phyloP scores from a whole-genome alignment of 2,113 vertebrate genomes.

The Macrotus californicus region DNA sequence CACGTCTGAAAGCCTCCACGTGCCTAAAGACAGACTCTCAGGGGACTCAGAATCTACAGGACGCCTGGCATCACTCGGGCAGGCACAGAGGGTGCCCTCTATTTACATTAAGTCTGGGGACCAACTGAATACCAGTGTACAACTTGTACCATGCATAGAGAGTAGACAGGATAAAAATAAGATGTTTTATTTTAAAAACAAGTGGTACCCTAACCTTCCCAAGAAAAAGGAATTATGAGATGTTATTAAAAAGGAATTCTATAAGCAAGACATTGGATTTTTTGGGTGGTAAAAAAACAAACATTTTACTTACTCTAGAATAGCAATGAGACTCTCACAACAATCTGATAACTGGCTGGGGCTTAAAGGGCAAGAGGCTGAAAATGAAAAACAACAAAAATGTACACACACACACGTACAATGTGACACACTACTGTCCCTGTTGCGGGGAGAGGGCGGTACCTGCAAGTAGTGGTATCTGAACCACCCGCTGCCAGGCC shows the following conservation, averaged over 20 bases:
- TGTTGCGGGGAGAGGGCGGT: not conserved
- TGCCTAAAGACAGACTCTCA: not conserved
- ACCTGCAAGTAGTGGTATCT: slow-evolving; percentile 92
- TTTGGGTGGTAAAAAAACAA: not conserved
- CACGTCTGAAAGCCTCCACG: not conserved
- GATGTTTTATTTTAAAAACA: not conserved
- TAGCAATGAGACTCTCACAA: slow-evolving; percentile 85
- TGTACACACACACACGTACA: not conserved
- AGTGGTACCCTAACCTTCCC: not conserved
- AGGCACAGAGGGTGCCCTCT: not conserved
- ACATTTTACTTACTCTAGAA: slow-evolving; percentile 88
- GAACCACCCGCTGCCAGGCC: slow-evolving; percentile 88
- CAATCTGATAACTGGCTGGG: slow-evolving; percentile 87
- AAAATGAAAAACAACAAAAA: slow-evolving; percentile 19
- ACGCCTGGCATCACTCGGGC: not conserved
- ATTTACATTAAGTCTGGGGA: not conserved
- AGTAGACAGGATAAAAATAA: not conserved
- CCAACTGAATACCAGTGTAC: not conserved
- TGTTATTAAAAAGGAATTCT: not conserved
- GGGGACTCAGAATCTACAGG: not conserved
- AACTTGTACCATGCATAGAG: not conserved
- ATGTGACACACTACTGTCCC: no score
- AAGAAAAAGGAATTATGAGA: not conserved
- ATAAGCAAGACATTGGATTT: not conserved
- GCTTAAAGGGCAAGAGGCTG: slow-evolving; percentile 89